Conservation (phyloP, 2,888 invertebrate genomes). For the Sesamia inferens region DNA sequence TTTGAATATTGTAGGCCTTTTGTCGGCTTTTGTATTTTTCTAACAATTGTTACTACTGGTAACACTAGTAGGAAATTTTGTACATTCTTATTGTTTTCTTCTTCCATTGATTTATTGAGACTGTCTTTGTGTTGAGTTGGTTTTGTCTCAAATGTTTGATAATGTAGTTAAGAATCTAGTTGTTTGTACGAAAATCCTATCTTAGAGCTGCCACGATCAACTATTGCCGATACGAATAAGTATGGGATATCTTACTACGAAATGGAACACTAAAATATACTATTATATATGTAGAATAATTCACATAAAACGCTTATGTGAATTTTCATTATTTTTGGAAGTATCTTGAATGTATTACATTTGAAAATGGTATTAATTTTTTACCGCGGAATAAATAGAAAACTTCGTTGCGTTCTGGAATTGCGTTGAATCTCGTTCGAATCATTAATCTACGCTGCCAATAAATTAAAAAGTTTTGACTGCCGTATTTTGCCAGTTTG, state of each 20-base stretch:
- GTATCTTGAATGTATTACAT: no score
- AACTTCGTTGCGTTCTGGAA: neutral
- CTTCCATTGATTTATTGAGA: conserved; percentile 42
- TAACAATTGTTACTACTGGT: conserved; percentile 47
- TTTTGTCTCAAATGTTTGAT: conserved; percentile 43
- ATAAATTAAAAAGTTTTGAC: neutral
- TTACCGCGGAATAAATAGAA: neutral
- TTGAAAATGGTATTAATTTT: neutral
- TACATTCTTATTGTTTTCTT: conserved; percentile 49
- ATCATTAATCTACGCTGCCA: neutral
- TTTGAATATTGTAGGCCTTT: conserved; percentile 58
- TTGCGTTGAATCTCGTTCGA: no score
- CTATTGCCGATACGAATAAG: neutral
- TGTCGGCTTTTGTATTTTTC: conserved; percentile 69
- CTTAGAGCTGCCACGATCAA: neutral
- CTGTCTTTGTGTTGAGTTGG: conserved; percentile 42
- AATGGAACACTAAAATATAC: neutral
- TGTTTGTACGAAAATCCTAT: conserved; percentile 40
- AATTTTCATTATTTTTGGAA: no score
- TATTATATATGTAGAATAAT: no score
- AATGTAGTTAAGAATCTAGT: conserved; percentile 35
- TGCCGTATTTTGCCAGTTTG: no score
- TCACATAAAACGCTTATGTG: no score
- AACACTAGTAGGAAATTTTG: conserved; percentile 35
- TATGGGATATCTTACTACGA: neutral